phyloP scores from a whole-genome alignment of 2,888 invertebrate genomes.

The Ferrisia virgata region DNA sequence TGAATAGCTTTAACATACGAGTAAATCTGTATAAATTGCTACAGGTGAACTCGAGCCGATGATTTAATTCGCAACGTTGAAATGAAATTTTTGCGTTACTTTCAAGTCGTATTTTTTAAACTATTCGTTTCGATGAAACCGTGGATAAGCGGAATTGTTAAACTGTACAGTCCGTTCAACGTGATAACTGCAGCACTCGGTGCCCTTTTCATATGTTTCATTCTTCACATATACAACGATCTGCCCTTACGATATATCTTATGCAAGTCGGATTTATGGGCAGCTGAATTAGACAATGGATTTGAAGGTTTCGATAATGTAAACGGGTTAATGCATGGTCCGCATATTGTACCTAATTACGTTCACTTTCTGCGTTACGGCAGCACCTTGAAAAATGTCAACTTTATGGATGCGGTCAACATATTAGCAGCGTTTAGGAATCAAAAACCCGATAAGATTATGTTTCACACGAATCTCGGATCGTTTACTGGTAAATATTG shows the following conservation, averaged over 20 bases:
- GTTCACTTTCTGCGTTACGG: slow-evolving; percentile 52
- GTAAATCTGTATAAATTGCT: too few species aligned
- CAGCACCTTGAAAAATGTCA: slow-evolving; percentile 46
- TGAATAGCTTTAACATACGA: too few species aligned
- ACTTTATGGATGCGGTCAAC: slow-evolving; percentile 49
- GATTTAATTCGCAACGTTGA: background rate
- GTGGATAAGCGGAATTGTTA: background rate
- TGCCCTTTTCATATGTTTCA: background rate
- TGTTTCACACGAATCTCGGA: slow-evolving; percentile 51
- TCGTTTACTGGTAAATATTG: slow-evolving; percentile 49
- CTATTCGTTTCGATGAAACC: background rate
- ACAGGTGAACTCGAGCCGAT: background rate
- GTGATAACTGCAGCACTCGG: background rate
- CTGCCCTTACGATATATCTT: background rate
- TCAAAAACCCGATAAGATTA: slow-evolving; percentile 51
- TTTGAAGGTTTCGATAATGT: slow-evolving; percentile 37
- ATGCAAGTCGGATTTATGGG: background rate
- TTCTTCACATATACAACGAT: background rate
- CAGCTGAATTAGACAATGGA: background rate
- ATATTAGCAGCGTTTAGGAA: slow-evolving; percentile 50
- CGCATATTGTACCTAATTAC: slow-evolving; percentile 51
- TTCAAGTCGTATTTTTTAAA: background rate
- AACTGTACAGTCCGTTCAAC: background rate
- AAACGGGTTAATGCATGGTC: slow-evolving; percentile 41
- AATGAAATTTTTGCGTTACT: background rate